A percentile compares a stretch with the other conserved stretches of the same genome.
Evolutionary conservation across 2,797 vertebrate genomes (phyloP).

Genomic region (Heliangelus exortis): DNA sequence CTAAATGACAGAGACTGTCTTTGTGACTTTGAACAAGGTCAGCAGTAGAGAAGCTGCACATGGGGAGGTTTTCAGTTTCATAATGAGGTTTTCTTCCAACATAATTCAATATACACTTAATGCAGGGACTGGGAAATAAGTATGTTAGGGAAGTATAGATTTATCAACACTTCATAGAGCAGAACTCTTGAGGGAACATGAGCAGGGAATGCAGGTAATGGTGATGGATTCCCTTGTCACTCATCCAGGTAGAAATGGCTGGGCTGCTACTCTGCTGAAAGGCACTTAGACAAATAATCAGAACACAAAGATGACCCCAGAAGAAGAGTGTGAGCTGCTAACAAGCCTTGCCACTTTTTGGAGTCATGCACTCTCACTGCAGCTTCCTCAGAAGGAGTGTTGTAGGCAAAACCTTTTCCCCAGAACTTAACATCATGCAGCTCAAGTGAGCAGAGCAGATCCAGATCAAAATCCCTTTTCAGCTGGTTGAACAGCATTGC

Average conservation of each 20-base stretch:
- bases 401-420: background rate
- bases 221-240: background rate
- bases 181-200: background rate
- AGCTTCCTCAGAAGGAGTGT: background rate
- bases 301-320: background rate
- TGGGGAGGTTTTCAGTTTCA: background rate
- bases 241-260: background rate
- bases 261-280: background rate
- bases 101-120: slow-evolving; percentile 31
- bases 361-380: background rate
- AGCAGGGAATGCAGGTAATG: slow-evolving; percentile 28
- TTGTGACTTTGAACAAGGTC: slow-evolving; percentile 44
- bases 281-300: background rate
- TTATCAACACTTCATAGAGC: slow-evolving; percentile 17
- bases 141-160: background rate
- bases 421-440: background rate
- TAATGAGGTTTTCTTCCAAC: slow-evolving; percentile 10
- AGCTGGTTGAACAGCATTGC: background rate
- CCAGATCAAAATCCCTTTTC: background rate
- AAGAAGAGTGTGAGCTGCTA: background rate
- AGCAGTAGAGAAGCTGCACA: background rate
- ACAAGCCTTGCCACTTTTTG: background rate
- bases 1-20: background rate
- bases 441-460: background rate
- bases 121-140: background rate